phyloP scores from a whole-genome alignment of 2,113 vertebrate species.

The Lagopus leucura region DNA sequence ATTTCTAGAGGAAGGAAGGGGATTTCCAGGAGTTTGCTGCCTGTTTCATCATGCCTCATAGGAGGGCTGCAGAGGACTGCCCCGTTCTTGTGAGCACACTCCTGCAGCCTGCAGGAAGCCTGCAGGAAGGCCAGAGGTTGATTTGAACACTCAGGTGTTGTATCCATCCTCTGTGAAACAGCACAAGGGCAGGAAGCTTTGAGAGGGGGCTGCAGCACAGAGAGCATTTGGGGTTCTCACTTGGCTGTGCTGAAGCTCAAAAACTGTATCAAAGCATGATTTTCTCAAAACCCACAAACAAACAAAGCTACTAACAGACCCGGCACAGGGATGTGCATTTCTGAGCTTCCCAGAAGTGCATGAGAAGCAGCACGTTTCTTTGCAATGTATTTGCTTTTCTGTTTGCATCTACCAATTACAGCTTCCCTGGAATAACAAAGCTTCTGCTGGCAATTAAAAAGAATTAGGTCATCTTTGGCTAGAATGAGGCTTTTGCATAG shows the following conservation, averaged over 20 bases:
- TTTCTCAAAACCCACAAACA: neutral
- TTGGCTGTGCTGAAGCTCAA: neutral
- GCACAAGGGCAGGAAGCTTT: neutral
- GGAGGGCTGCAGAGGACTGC: neutral
- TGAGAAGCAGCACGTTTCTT: neutral
- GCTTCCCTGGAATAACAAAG: neutral
- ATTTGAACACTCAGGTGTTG: neutral
- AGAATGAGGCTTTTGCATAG: neutral
- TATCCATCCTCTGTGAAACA: neutral
- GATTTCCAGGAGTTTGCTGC: neutral
- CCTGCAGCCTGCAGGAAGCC: neutral
- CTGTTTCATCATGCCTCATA: neutral
- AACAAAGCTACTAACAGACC: neutral
- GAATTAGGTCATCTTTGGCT: neutral
- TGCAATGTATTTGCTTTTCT: neutral
- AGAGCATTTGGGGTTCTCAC: neutral
- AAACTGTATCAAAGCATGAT: neutral
- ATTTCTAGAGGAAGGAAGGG: neutral
- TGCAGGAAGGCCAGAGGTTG: neutral
- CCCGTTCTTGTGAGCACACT: neutral
- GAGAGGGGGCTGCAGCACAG: neutral
- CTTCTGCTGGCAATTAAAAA: neutral
- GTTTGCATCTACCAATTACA: neutral
- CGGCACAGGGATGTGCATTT: neutral
- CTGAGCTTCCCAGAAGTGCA: neutral